Evolutionary conservation across 2,113 vertebrate species (phyloP).

Genomic region (Chloropsis cyanopogon): DNA sequence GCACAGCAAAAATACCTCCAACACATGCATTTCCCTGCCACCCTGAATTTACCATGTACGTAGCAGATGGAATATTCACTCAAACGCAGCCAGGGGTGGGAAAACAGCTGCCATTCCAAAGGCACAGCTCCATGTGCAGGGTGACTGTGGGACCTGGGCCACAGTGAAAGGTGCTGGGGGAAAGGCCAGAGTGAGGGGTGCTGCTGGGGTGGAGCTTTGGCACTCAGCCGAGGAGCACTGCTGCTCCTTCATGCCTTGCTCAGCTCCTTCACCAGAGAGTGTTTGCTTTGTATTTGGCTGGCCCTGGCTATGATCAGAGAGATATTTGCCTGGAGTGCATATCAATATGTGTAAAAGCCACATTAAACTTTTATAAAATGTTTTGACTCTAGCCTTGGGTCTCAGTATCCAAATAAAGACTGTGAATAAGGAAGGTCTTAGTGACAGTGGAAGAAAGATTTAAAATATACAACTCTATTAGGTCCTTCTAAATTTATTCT

Average conservation of each 20-base stretch:
- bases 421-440: neutral
- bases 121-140: accelerated
- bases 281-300: neutral
- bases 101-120: accelerated
- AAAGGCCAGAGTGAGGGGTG: accelerated
- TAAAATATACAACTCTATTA: neutral
- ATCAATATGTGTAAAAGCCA: neutral
- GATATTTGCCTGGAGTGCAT: accelerated
- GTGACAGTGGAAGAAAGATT: neutral
- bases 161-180: accelerated
- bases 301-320: neutral
- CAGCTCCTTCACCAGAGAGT: neutral
- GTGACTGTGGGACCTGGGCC: accelerated
- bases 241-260: neutral
- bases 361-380: neutral
- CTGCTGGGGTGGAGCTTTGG: neutral
- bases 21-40: neutral
- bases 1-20: neutral
- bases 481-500: neutral
- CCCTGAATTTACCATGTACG: accelerated
- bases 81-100: no score
- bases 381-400: neutral
- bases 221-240: accelerated
- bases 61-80: accelerated
- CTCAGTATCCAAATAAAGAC: neutral